Evolutionary conservation across 2,888 invertebrate species (phyloP).

Genomic region (Myopa tessellatipennis): DNA sequence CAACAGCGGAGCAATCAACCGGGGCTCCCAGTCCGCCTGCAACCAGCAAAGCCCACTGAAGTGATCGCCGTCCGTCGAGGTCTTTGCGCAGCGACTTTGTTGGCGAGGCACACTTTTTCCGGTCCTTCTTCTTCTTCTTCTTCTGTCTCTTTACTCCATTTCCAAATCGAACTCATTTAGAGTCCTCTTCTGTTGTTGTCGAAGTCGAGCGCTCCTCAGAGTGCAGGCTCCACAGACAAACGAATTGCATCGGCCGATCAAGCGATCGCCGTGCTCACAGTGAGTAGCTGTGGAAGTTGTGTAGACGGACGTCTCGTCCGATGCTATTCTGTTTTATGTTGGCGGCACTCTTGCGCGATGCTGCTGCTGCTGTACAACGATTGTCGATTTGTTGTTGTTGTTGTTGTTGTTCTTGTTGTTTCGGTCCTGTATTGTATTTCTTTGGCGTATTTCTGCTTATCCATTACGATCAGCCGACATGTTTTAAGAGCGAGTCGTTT

Average conservation of each 20-base stretch:
- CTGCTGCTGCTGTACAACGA: neutral
- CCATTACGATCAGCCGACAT: conserved; percentile 14
- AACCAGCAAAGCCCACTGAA: conserved; percentile 11
- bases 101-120: neutral
- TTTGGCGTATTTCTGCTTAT: conserved; percentile 12
- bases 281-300: neutral
- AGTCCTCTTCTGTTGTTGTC: neutral
- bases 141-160: neutral
- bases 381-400: neutral
- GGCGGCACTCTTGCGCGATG: conserved; percentile 21
- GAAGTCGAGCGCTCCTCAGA: conserved; percentile 10
- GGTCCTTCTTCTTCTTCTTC: neutral
- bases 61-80: conserved; percentile 9
- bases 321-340: conserved; percentile 5
- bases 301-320: neutral
- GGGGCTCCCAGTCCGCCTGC: neutral
- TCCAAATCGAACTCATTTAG: conserved; percentile 15
- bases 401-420: neutral
- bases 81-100: conserved; percentile 5
- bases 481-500: neutral
- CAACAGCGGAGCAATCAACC: neutral
- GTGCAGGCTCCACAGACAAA: conserved; percentile 2
- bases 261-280: neutral
- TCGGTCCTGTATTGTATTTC: conserved; percentile 3
- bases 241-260: conserved; percentile 1